phyloP scores from a whole-genome alignment of 2,888 invertebrate species.

The Aleiodes testaceus region DNA sequence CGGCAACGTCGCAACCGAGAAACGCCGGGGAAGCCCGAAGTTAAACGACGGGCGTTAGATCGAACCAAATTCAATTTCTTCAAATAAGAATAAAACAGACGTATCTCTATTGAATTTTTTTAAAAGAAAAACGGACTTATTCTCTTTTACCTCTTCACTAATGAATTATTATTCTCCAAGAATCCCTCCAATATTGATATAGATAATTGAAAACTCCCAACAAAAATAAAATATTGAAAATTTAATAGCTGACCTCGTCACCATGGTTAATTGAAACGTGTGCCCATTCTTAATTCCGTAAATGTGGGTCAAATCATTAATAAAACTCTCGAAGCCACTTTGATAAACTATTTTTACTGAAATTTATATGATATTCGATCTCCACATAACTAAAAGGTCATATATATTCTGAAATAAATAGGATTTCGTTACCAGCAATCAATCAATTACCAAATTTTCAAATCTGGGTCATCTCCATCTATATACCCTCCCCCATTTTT shows the following conservation, averaged over 20 bases:
- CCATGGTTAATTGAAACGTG: neutral
- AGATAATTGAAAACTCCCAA: too few relatives aligned
- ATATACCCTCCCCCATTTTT: neutral
- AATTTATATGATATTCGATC: neutral
- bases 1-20: too few relatives aligned
- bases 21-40: too few relatives aligned
- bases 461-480: conserved; percentile 35
- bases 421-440: conserved; percentile 27
- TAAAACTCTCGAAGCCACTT: neutral
- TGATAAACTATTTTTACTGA: conserved; percentile 12
- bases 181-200: too few relatives aligned
- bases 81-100: too few relatives aligned
- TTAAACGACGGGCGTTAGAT: too few relatives aligned
- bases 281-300: conserved; percentile 6
- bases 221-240: neutral
- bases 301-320: conserved; percentile 20
- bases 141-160: too few relatives aligned
- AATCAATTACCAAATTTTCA: conserved; percentile 41
- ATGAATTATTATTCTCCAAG: too few relatives aligned
- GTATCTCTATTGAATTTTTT: too few relatives aligned
- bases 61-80: too few relatives aligned
- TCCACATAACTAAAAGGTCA: conserved; percentile 12
- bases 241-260: neutral
- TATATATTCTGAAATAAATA: conserved; percentile 14
- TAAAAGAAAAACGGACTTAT: too few relatives aligned